Evolutionary conservation across 2,888 invertebrate species (phyloP).

Genomic region (Ormyrus thymus): DNA sequence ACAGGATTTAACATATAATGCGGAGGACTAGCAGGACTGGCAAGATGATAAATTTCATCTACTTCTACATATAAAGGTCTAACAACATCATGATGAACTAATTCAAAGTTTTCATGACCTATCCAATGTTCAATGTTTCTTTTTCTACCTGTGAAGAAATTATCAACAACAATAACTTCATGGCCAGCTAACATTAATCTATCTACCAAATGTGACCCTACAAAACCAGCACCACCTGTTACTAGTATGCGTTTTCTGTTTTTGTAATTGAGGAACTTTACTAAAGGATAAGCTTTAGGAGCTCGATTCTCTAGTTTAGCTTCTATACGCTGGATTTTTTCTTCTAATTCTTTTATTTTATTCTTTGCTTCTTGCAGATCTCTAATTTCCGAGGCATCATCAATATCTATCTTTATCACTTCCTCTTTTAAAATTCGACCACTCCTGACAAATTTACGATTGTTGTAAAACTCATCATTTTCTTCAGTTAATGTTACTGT

Average conservation of each 20-base stretch:
- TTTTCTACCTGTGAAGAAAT: slow-evolving; percentile 98
- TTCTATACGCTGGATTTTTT: slow-evolving; percentile 84
- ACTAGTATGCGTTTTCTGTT: slow-evolving; percentile 94
- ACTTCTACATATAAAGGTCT: slow-evolving; percentile 98
- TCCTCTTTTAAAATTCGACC: slow-evolving; percentile 33
- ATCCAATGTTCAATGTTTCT: slow-evolving; percentile 99
- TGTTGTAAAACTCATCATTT: slow-evolving; percentile 18
- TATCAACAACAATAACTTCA: slow-evolving; percentile 97
- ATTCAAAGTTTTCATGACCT: slow-evolving; percentile 98
- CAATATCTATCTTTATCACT: slow-evolving; percentile 47
- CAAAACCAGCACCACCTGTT: slow-evolving; percentile 98
- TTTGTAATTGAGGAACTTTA: slow-evolving; percentile 93
- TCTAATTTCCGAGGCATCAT: slow-evolving; percentile 64
- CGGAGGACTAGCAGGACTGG: slow-evolving; percentile 98
- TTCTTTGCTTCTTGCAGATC: slow-evolving; percentile 81
- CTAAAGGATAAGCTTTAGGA: slow-evolving; percentile 91
- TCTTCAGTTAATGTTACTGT: slow-evolving; percentile 65
- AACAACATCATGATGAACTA: slow-evolving; percentile 99
- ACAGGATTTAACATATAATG: slow-evolving; percentile 99
- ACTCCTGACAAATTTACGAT: slow-evolving; percentile 12
- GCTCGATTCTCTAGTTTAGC: slow-evolving; percentile 77
- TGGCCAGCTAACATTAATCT: slow-evolving; percentile 96
- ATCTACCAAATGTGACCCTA: slow-evolving; percentile 99
- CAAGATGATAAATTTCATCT: slow-evolving; percentile 98
- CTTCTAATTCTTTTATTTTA: slow-evolving; percentile 82